phyloP scores from a whole-genome alignment of 2,113 vertebrate species.

The Plecotus auritus region DNA sequence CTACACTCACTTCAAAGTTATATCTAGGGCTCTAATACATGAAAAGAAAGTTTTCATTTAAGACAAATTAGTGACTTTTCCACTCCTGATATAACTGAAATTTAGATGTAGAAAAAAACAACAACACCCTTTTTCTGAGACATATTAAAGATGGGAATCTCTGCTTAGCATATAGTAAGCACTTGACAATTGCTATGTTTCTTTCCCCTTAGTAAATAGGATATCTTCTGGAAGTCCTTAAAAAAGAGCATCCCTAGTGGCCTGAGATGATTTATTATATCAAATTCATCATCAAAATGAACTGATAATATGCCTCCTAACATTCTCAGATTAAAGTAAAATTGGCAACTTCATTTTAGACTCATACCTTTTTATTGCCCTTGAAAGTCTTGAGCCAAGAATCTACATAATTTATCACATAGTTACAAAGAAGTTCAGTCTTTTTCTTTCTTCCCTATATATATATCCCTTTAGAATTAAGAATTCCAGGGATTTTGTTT shows the following conservation, averaged over 20 bases:
- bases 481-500: neutral
- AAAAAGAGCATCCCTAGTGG: neutral
- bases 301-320: neutral
- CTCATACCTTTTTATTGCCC: neutral
- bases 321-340: constrained; percentile 23
- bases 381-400: neutral
- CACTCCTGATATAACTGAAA: neutral
- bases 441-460: neutral
- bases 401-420: neutral
- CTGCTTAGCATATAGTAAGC: neutral
- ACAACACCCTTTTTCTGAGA: neutral
- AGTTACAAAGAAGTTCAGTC: neutral
- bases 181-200: neutral
- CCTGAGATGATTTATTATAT: neutral
- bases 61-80: neutral
- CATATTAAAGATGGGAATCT: neutral
- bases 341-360: constrained; percentile 21
- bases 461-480: neutral
- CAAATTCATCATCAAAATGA: neutral
- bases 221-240: neutral
- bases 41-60: neutral
- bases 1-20: neutral
- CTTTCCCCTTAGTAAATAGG: neutral
- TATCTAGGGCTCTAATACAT: neutral
- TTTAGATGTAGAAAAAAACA: neutral